These are phyloP conservation scores for Hydractinia symbiolongicarpus DNA, from an alignment of 30 jellyfish, hydroid and myxozoan species.

Conservation along the genomic window DNA sequence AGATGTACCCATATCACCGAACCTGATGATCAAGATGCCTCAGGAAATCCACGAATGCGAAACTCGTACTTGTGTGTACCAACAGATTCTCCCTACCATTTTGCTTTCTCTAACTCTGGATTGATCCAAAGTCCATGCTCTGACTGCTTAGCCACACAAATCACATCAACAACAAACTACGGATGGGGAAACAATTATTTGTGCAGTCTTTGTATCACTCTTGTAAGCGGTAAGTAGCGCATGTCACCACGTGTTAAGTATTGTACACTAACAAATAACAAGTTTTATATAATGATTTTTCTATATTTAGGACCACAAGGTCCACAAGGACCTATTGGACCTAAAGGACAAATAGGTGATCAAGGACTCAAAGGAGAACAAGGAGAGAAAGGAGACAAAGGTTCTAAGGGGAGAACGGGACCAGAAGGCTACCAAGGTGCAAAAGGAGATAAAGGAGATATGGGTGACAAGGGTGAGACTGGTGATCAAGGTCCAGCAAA, in stretches of 20 bases:
- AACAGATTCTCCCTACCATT: constrained; percentile 6
- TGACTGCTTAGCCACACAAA: background rate
- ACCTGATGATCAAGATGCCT: background rate
- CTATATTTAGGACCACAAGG: constrained; percentile 3
- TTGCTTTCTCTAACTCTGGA: background rate
- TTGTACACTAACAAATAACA: too few relatives aligned
- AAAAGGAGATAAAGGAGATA: background rate
- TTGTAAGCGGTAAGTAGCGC: background rate
- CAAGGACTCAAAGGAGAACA: background rate
- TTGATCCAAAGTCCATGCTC: background rate
- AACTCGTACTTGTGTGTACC: constrained; percentile 6
- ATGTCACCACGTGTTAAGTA: too few relatives aligned
- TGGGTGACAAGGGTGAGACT: background rate
- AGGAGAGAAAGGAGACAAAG: constrained; percentile 13
- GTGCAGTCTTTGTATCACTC: background rate
- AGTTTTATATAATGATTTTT: background rate
- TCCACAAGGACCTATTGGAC: constrained; percentile 3
- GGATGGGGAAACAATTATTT: constrained; percentile 11
- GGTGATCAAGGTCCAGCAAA: background rate
- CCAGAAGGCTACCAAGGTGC: background rate
- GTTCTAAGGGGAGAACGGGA: background rate
- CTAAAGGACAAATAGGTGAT: constrained; percentile 9
- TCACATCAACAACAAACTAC: background rate
- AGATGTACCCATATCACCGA: constrained; percentile 11
- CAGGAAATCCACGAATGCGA: background rate